Percentiles rank a stretch among this genome's conserved stretches.
Conservation (phyloP, 2,797 vertebrate genomes). For the Thripadectes ignobilis region DNA sequence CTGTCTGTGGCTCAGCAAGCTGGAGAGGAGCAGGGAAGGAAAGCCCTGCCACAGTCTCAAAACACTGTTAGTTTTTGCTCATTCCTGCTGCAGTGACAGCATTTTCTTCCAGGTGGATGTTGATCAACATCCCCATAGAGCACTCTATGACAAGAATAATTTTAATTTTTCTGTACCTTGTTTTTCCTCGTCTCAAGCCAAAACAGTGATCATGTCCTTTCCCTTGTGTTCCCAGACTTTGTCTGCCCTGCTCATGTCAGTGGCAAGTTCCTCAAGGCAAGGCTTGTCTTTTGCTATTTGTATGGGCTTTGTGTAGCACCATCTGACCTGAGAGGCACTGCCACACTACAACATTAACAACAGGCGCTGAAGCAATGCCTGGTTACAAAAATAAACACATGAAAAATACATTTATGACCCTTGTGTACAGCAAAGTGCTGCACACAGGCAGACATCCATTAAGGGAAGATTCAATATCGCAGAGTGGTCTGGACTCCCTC, state of each 20-base stretch:
- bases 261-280: constrained; percentile 13
- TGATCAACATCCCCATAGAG: neutral
- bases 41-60: neutral
- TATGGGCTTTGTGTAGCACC: neutral
- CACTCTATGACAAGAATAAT: neutral
- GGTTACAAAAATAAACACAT: constrained; percentile 42
- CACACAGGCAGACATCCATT: constrained; percentile 20
- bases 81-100: neutral
- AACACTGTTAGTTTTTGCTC: neutral
- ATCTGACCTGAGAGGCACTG: constrained; percentile 5
- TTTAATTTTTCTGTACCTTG: neutral
- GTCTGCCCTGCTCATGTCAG: neutral
- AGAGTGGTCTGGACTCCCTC: neutral
- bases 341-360: neutral
- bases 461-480: neutral
- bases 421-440: neutral
- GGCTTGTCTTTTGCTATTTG: neutral
- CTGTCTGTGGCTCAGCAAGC: neutral
- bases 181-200: neutral
- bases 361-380: neutral
- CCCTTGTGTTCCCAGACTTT: neutral
- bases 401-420: constrained; percentile 52
- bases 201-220: neutral
- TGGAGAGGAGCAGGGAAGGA: neutral
- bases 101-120: neutral